Evolutionary conservation across 2,113 vertebrate species (phyloP).

Genomic region (Typhlomys cinereus): DNA sequence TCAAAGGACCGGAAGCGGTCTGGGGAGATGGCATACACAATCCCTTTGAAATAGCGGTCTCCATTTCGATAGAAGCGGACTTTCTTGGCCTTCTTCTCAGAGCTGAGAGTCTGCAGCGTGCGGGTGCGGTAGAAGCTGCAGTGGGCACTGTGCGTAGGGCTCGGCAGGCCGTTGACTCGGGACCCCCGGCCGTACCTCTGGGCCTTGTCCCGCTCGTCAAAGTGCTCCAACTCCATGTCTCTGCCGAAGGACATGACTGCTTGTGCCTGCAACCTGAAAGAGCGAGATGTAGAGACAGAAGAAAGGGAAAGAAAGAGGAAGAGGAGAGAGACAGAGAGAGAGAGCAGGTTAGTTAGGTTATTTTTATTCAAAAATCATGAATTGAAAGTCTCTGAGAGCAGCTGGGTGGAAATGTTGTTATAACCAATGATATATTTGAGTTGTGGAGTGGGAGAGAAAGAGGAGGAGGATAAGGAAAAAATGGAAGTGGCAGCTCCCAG

Average conservation of each 20-base stretch:
- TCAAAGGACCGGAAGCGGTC: slow-evolving; percentile 96
- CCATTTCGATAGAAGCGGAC: slow-evolving; percentile 98
- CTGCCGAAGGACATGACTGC: slow-evolving; percentile 85
- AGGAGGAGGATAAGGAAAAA: background rate
- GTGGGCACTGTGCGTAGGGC: slow-evolving; percentile 98
- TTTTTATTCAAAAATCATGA: background rate
- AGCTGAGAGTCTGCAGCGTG: slow-evolving; percentile 95
- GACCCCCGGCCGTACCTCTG: slow-evolving; percentile 93
- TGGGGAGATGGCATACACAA: slow-evolving; percentile 97
- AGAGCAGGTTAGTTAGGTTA: slow-evolving; percentile 25
- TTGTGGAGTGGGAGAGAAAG: background rate
- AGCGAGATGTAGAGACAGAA: slow-evolving; percentile 43
- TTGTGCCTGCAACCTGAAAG: slow-evolving; percentile 76
- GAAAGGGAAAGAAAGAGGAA: too few relatives aligned
- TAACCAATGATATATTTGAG: background rate
- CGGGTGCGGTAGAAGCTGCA: slow-evolving; percentile 98
- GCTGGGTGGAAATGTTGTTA: background rate
- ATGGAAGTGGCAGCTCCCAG: background rate
- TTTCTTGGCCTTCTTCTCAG: slow-evolving; percentile 98
- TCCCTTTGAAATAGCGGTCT: slow-evolving; percentile 98
- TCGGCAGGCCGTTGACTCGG: slow-evolving; percentile 94
- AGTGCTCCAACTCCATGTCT: slow-evolving; percentile 98
- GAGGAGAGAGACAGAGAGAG: too few relatives aligned
- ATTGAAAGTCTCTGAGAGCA: background rate
- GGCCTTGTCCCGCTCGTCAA: slow-evolving; percentile 97